Percentiles rank a stretch among this genome's conserved stretches.
These are phyloP conservation scores for Congeria kusceri DNA, from an alignment of 2,888 invertebrate genomes.

Conservation along the genomic window DNA sequence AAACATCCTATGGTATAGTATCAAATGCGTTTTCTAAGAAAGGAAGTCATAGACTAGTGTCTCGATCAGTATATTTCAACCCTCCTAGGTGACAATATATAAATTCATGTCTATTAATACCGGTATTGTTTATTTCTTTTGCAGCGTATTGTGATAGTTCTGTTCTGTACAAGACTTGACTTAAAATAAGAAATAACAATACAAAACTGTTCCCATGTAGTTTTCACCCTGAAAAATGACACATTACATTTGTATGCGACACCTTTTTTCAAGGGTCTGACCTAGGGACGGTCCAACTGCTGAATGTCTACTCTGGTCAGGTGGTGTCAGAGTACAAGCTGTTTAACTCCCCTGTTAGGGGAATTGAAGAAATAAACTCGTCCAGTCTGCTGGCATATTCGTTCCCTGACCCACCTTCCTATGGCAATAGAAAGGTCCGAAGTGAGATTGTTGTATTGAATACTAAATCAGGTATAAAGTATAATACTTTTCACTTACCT, in stretches of 20 bases:
- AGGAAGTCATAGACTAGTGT: too few relatives aligned
- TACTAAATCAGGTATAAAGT: slow-evolving; percentile 38
- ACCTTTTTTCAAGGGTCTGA: slow-evolving; percentile 43
- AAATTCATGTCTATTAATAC: too few relatives aligned
- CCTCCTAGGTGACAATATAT: too few relatives aligned
- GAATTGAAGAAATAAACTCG: slow-evolving; percentile 43
- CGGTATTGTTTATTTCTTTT: too few relatives aligned
- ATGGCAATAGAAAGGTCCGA: slow-evolving; percentile 50
- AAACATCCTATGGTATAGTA: too few relatives aligned
- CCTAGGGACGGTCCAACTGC: slow-evolving; percentile 49
- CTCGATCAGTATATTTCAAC: too few relatives aligned
- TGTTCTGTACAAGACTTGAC: too few relatives aligned
- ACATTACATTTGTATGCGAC: background rate
- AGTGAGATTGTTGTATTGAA: slow-evolving; percentile 42
- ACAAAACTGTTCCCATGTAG: too few relatives aligned
- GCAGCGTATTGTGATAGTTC: too few relatives aligned
- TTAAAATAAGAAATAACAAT: too few relatives aligned
- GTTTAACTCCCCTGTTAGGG: slow-evolving; percentile 55
- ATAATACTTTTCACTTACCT: background rate
- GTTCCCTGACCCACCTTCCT: slow-evolving; percentile 40
- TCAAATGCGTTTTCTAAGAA: too few relatives aligned
- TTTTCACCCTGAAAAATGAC: too few relatives aligned
- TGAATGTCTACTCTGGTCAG: slow-evolving; percentile 57
- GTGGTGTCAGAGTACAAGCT: slow-evolving; percentile 59
- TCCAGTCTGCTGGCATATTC: slow-evolving; percentile 43